Conservation (phyloP, 2,888 invertebrate species). For the Sminthurides aquaticus region DNA sequence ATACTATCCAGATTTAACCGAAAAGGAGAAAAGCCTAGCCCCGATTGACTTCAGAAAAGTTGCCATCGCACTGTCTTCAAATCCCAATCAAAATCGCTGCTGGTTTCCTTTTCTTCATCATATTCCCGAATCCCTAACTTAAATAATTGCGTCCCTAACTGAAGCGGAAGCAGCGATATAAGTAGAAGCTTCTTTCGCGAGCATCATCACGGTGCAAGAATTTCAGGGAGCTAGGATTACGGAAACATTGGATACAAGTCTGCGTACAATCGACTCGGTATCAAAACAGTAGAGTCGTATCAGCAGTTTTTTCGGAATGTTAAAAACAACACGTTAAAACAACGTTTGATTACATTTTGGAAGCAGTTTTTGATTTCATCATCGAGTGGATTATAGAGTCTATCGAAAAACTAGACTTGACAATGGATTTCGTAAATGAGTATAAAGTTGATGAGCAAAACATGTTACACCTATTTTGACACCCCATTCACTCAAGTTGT, state of each 20-base stretch:
- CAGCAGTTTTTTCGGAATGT: constrained; percentile 10
- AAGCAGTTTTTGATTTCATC: constrained; percentile 6
- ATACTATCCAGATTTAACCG: constrained; percentile 35
- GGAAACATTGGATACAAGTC: background rate
- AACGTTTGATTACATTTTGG: no score
- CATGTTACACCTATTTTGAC: no score
- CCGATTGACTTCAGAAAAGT: constrained; percentile 30
- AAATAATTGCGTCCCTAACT: constrained; percentile 37
- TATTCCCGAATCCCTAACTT: constrained; percentile 34
- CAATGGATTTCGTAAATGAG: constrained; percentile 29
- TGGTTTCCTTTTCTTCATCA: constrained; percentile 32
- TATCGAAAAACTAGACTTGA: constrained; percentile 34
- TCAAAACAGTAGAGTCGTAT: constrained; percentile 16
- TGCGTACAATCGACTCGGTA: constrained; percentile 5
- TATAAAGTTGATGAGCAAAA: no score
- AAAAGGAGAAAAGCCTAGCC: constrained; percentile 20
- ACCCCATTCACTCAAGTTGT: no score
- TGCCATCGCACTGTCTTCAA: constrained; percentile 20
- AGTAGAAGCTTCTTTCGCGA: constrained; percentile 25
- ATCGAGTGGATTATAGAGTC: constrained; percentile 34
- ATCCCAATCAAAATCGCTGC: background rate
- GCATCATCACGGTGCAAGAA: background rate
- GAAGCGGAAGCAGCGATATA: constrained; percentile 36
- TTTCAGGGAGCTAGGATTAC: background rate
- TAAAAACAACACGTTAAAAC: no score